Conservation (phyloP, 2,113 vertebrate genomes). For the Aptenodytes forsteri region DNA sequence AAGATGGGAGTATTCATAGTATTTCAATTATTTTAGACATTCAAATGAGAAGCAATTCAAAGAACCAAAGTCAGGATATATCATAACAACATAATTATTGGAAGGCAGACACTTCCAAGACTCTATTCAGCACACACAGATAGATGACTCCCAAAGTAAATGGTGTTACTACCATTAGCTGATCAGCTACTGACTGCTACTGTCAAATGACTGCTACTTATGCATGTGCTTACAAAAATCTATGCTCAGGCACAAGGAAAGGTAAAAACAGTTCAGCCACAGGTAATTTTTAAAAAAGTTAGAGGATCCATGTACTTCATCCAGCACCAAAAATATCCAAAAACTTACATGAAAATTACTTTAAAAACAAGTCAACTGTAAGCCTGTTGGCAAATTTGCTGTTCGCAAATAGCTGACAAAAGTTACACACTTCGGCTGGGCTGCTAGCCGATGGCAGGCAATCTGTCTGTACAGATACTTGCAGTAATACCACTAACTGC, state of each 20-base stretch:
- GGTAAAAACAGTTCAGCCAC: background rate
- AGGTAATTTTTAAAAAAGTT: background rate
- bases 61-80: background rate
- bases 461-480: background rate
- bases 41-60: background rate
- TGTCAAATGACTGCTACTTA: background rate
- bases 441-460: background rate
- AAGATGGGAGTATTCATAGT: background rate
- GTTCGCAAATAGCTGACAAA: background rate
- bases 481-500: background rate
- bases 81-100: background rate
- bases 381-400: background rate
- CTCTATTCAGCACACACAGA: background rate
- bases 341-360: background rate
- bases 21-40: background rate
- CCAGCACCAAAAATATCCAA: background rate
- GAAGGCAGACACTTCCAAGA: background rate
- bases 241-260: background rate
- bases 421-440: background rate
- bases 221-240: accelerated
- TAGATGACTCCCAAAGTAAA: background rate
- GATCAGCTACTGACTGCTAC: background rate
- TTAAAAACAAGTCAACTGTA: background rate
- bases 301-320: background rate
- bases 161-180: background rate